Conservation (phyloP, 2,888 invertebrate genomes). For the Serripes groenlandicus region DNA sequence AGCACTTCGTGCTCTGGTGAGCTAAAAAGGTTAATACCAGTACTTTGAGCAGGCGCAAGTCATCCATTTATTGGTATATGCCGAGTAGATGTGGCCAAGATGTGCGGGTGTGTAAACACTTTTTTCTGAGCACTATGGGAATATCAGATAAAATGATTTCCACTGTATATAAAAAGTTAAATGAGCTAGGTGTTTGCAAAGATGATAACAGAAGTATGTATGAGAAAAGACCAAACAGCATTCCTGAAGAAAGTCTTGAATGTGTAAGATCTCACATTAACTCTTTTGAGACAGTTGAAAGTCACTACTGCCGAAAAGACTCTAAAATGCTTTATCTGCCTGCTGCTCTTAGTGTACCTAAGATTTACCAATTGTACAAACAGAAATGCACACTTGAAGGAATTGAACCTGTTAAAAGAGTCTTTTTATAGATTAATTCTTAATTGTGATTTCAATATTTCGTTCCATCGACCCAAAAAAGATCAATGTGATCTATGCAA, state of each 20-base stretch:
- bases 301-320: slow-evolving; percentile 59
- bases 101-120: slow-evolving; percentile 44
- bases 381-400: slow-evolving; percentile 37
- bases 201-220: slow-evolving; percentile 33
- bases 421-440: slow-evolving; percentile 54
- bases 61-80: too few relatives aligned
- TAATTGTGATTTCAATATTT: slow-evolving; percentile 43
- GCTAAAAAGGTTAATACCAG: too few relatives aligned
- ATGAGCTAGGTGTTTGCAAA: neutral
- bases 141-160: slow-evolving; percentile 35
- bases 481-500: slow-evolving; percentile 62
- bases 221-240: slow-evolving; percentile 48
- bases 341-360: slow-evolving; percentile 41
- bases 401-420: slow-evolving; percentile 21
- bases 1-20: too few relatives aligned
- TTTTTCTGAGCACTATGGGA: slow-evolving; percentile 41
- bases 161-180: slow-evolving; percentile 27
- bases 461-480: slow-evolving; percentile 60
- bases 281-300: slow-evolving; percentile 54
- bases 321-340: slow-evolving; percentile 43
- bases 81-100: too few relatives aligned
- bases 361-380: slow-evolving; percentile 58
- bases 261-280: slow-evolving; percentile 36
- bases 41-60: too few relatives aligned
- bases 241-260: slow-evolving; percentile 14